Percentiles rank a stretch among this genome's conserved stretches.
Conservation (phyloP, 2,888 invertebrate species). For the Odontothrips loti region DNA sequence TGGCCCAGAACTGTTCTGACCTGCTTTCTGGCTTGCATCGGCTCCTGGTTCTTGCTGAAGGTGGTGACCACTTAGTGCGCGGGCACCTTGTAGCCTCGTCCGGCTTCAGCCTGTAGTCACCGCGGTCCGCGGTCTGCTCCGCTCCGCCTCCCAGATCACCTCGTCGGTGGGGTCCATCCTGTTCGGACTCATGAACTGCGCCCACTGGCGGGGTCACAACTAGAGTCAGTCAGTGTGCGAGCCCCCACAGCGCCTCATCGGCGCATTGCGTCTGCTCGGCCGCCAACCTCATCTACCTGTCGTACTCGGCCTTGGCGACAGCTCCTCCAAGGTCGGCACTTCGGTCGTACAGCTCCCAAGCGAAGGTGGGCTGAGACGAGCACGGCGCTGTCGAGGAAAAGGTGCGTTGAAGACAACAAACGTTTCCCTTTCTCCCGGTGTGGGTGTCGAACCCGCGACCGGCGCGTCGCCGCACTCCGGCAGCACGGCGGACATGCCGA, state of each 20-base stretch:
- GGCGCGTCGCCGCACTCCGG: slow-evolving; percentile 1
- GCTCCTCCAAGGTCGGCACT: slow-evolving; percentile 18
- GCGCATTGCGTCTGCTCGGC: neutral
- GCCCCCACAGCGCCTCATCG: slow-evolving; percentile 24
- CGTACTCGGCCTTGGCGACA: slow-evolving; percentile 8
- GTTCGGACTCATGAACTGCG: neutral
- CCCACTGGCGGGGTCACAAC: neutral
- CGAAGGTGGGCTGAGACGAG: neutral
- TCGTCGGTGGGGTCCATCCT: slow-evolving; percentile 1
- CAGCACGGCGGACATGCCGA: neutral
- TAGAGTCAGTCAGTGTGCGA: neutral
- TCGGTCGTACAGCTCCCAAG: slow-evolving; percentile 8
- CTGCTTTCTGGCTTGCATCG: neutral
- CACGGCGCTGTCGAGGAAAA: too few species aligned
- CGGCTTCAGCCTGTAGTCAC: slow-evolving; percentile 15
- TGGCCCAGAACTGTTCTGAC: neutral
- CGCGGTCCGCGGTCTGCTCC: neutral
- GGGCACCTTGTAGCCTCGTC: slow-evolving; percentile 24
- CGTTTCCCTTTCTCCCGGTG: too few species aligned
- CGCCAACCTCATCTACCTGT: slow-evolving; percentile 2
- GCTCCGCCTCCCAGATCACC: slow-evolving; percentile 10
- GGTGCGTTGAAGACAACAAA: neutral
- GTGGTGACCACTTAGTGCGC: neutral
- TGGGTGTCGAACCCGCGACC: too few species aligned
- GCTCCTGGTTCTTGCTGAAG: slow-evolving; percentile 3